Base-by-base conservation (phyloP, 2,113 vertebrate genomes). In the Cavia porcellus region DNA sequence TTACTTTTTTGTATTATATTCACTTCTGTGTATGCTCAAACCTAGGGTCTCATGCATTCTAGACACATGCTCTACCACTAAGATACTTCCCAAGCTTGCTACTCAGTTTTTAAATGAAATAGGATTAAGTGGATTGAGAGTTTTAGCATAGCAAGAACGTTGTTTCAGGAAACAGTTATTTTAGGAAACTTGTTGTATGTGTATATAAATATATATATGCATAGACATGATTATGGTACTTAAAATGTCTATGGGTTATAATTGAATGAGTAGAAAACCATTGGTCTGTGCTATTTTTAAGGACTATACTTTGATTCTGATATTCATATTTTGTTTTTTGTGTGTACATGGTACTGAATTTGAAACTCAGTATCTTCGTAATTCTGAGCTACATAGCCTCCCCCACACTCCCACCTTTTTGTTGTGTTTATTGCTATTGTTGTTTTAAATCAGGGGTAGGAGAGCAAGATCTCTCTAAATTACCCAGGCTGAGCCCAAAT, bases 1-100 rank as follows among this genome's bases (percentile, higher is more conserved):
- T 94, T 68, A 75, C 89, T 79, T 92, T 64, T 97, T 15, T 92
- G 42, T 8, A 2, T 96, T 90, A 68, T 72, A 89, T 24, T 75
- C 38, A 94, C 3, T 62, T 70, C 45, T 77, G 12, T 47, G 45
- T 77, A 25, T 80, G 17, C 6, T 80, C 77, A 80, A 52, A 80
- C 47, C 1, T 80, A 80, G 77, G 1, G 7, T 17, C 47, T 80
- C 30, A 20, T 19, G 22, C 17, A 80, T 80, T 50, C 47, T 35
- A 52, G 47, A 30, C 77, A 80, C 45, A 32, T 47, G 12, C 74
- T 77, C 2, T 47, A 28, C 74, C 47, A 80, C 47, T 52, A 28
- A 19, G 47, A 25, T 52, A 35, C 35, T 52, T 8, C 47, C 47
- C 17, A 80, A 30, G 47, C 47, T 52, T 80, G 47, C 77, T 52